Evolutionary conservation across 2,113 vertebrate genomes (phyloP).

Genomic region (Scytalopus superciliaris): DNA sequence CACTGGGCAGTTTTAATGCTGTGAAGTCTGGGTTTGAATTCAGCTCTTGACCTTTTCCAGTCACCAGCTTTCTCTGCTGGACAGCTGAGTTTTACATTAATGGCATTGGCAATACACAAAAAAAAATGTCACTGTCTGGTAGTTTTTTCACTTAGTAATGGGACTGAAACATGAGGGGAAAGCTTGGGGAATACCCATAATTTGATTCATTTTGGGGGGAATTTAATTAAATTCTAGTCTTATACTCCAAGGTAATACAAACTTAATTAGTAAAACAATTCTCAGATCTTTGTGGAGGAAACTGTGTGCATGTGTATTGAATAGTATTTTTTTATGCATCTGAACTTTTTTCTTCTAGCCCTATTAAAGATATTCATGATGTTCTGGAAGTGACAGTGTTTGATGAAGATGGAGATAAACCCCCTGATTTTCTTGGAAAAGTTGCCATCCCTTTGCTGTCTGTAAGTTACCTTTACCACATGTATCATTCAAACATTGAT

Average conservation of each 20-base stretch:
- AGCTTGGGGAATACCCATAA: conserved; percentile 66
- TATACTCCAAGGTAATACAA: conserved; percentile 66
- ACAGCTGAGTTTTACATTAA: neutral
- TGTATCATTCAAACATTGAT: neutral
- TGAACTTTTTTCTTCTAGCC: conserved; percentile 76
- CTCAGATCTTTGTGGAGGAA: conserved; percentile 45
- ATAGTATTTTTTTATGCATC: neutral
- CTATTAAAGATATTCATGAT: conserved; percentile 94
- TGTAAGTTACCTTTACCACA: conserved; percentile 75
- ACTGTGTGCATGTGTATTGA: neutral
- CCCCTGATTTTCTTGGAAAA: conserved; percentile 91
- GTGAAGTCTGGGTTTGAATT: neutral
- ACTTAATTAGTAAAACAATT: conserved; percentile 71
- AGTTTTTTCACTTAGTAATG: conserved; percentile 7
- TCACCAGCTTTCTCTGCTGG: neutral
- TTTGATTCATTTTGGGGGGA: conserved; percentile 62
- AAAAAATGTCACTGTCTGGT: neutral
- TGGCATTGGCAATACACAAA: neutral
- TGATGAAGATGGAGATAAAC: conserved; percentile 94
- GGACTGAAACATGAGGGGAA: conserved; percentile 37
- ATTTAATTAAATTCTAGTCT: conserved; percentile 74
- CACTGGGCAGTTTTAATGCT: neutral
- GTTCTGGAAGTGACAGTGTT: conserved; percentile 89
- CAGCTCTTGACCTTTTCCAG: neutral
- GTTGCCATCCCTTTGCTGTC: conserved; percentile 90